Percentiles rank a stretch among this genome's conserved stretches.
These are phyloP conservation scores for Cyphomyrmex costatus DNA, from an alignment of 1,140 invertebrate species.

Conservation along the genomic window DNA sequence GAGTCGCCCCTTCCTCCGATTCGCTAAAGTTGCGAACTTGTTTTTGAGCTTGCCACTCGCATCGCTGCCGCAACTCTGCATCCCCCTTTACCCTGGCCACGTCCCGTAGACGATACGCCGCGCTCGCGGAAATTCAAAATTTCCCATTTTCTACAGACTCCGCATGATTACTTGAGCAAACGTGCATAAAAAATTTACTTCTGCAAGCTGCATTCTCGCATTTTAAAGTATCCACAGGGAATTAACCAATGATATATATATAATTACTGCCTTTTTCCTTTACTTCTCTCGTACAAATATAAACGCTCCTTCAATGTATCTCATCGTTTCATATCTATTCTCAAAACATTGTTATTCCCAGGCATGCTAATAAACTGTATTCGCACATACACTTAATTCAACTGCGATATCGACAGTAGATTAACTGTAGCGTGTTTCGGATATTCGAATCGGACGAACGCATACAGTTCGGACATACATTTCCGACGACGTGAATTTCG, in stretches of 20 bases:
- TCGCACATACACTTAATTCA: slow-evolving; percentile 22
- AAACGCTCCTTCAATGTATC: neutral
- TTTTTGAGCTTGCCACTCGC: slow-evolving; percentile 67
- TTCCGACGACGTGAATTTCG: slow-evolving; percentile 48
- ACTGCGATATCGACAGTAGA: slow-evolving; percentile 35
- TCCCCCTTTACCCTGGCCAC: neutral
- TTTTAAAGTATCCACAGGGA: neutral
- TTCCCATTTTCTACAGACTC: neutral
- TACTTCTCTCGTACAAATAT: neutral
- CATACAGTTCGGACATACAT: slow-evolving; percentile 7
- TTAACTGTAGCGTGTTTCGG: slow-evolving; percentile 29
- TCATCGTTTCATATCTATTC: neutral
- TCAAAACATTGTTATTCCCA: neutral
- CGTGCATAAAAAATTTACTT: slow-evolving; percentile 42
- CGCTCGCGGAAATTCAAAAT: slow-evolving; percentile 30
- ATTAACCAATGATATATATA: neutral
- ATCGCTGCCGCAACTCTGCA: slow-evolving; percentile 47
- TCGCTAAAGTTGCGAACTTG: slow-evolving; percentile 69
- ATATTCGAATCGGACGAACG: slow-evolving; percentile 13
- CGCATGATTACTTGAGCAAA: slow-evolving; percentile 40
- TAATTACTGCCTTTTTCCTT: neutral
- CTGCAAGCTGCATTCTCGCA: neutral
- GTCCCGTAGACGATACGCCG: slow-evolving; percentile 4
- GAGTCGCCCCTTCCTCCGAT: slow-evolving; percentile 42
- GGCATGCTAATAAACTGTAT: slow-evolving; percentile 30